Evolutionary conservation across 2,888 invertebrate species (phyloP).

Genomic region (Ecliptopera silaceata): DNA sequence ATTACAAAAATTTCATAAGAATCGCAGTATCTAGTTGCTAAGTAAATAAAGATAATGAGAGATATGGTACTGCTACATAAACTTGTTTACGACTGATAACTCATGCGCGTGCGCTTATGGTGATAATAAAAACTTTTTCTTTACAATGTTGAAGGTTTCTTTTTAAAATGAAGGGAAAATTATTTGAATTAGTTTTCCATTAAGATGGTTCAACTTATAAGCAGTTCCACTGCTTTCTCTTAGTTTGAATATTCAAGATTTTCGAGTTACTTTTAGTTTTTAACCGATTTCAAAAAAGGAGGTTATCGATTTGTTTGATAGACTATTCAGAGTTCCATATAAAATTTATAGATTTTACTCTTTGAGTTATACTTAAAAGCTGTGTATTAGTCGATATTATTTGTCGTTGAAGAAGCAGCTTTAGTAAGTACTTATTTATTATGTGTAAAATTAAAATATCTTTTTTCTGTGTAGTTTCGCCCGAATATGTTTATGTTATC

Average conservation of each 20-base stretch:
- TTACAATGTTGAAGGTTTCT: constrained; percentile 11
- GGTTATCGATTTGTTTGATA: too few species aligned
- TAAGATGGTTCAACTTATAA: not conserved
- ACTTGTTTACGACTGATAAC: constrained; percentile 19
- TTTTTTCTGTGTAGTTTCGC: too few species aligned
- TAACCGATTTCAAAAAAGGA: too few species aligned
- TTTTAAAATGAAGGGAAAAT: not conserved
- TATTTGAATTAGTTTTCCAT: not conserved
- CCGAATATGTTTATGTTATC: too few species aligned
- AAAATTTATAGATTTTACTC: too few species aligned
- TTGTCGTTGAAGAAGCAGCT: too few species aligned
- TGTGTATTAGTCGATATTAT: too few species aligned
- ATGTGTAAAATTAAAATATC: too few species aligned
- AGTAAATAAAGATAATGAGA: constrained; percentile 8
- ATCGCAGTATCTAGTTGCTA: constrained; percentile 9
- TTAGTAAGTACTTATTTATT: too few species aligned
- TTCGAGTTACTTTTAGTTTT: not conserved
- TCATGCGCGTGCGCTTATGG: constrained; percentile 12
- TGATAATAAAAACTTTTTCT: constrained; percentile 18
- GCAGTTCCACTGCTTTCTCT: not conserved
- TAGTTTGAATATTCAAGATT: not conserved
- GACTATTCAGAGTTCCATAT: too few species aligned
- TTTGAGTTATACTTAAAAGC: too few species aligned
- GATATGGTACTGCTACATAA: constrained; percentile 4
- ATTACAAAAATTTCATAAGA: not conserved